These are phyloP conservation scores for Diacarnus erythraeanus DNA, from an alignment of 37 sponge, comb jelly and placozoan genomes.

Conservation along the genomic window DNA sequence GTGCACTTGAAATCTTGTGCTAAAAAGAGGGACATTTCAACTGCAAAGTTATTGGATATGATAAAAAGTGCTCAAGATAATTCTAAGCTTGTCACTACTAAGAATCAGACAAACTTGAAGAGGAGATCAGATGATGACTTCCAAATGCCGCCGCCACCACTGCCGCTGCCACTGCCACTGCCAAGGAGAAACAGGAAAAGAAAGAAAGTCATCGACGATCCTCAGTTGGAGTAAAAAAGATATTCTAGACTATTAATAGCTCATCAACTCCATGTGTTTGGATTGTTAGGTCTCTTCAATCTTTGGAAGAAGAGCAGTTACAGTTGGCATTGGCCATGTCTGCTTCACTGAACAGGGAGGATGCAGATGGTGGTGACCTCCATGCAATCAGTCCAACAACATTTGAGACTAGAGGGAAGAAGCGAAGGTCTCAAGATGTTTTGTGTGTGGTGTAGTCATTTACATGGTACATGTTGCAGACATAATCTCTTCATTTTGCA, in stretches of 20 bases:
- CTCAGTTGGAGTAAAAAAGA: neutral
- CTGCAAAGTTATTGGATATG: slow-evolving; percentile 15
- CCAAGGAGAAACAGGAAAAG: slow-evolving; percentile 19
- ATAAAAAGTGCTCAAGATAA: neutral
- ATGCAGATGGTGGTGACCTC: neutral
- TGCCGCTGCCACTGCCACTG: neutral
- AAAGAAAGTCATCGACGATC: neutral
- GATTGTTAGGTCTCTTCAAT: slow-evolving; percentile 16
- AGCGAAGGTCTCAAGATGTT: neutral
- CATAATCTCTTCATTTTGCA: neutral
- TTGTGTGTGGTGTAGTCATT: no score
- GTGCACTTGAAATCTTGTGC: slow-evolving; percentile 38
- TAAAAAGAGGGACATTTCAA: slow-evolving; percentile 1
- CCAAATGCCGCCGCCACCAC: neutral
- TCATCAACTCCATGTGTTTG: neutral
- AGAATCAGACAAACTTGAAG: neutral
- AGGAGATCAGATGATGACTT: slow-evolving; percentile 15
- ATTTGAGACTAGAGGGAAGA: neutral
- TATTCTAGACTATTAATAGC: neutral
- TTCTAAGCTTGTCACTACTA: neutral
- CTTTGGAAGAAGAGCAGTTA: slow-evolving; percentile 52
- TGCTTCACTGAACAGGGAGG: slow-evolving; percentile 38
- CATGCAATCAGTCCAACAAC: neutral
- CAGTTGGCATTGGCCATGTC: slow-evolving; percentile 70
- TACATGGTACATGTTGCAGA: no score